A percentile compares a stretch with the other conserved stretches of the same genome.
These are phyloP conservation scores for Dolichoris vasculosae DNA, from an alignment of 1,140 invertebrate species.

Conservation along the genomic window DNA sequence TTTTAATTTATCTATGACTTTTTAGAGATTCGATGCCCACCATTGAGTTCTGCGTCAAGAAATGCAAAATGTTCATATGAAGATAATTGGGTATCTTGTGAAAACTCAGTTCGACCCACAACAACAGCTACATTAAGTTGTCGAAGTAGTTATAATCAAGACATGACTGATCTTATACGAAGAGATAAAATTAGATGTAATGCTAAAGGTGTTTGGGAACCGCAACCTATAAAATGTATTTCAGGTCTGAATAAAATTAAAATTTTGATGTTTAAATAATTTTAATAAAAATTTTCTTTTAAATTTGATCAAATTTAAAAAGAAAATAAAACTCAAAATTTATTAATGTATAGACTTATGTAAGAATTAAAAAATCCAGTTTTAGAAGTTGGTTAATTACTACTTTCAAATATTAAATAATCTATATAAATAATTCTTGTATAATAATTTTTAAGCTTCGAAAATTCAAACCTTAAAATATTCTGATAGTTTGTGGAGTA, in stretches of 20 bases:
- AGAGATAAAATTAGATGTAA: slow-evolving; percentile 61
- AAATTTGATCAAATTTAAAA: too few species aligned
- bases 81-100: slow-evolving; percentile 56
- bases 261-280: too few species aligned
- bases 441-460: too few species aligned
- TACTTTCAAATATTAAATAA: too few species aligned
- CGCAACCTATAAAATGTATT: slow-evolving; percentile 66
- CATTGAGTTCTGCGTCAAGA: slow-evolving; percentile 58
- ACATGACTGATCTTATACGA: slow-evolving; percentile 51
- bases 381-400: too few species aligned
- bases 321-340: too few species aligned
- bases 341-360: too few species aligned
- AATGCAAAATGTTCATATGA: slow-evolving; percentile 58
- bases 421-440: too few species aligned
- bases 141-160: slow-evolving; percentile 61
- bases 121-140: slow-evolving; percentile 63
- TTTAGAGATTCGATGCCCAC: slow-evolving; percentile 63
- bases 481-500: slow-evolving; percentile 63
- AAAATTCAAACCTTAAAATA: too few species aligned
- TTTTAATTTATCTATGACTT: background rate
- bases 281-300: too few species aligned
- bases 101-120: slow-evolving; percentile 42
- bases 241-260: slow-evolving; percentile 68
- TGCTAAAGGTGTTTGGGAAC: slow-evolving; percentile 65
- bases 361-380: too few species aligned